phyloP scores from a whole-genome alignment of 2,888 invertebrate species.

The Dryomyza anilis region DNA sequence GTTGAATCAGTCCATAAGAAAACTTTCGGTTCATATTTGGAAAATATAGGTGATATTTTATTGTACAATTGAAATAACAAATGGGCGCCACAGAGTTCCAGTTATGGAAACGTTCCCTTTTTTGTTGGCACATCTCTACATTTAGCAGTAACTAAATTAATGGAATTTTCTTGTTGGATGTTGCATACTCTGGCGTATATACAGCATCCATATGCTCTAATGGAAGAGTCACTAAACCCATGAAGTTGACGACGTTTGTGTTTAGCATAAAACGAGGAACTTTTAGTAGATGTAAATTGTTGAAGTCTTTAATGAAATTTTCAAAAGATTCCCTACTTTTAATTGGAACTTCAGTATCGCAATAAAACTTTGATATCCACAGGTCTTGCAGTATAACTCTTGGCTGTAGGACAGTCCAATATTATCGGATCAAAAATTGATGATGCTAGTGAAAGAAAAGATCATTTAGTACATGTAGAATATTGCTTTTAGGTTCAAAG shows the following conservation, averaged over 20 bases:
- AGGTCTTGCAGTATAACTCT: conserved; percentile 25
- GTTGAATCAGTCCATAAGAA: conserved; percentile 27
- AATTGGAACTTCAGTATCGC: background rate
- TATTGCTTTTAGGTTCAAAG: conserved; percentile 1
- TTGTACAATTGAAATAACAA: conserved; percentile 8
- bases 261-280: background rate
- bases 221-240: background rate
- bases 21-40: conserved; percentile 2
- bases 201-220: background rate
- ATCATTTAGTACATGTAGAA: conserved; percentile 9
- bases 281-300: background rate
- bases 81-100: conserved; percentile 7
- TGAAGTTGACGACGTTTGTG: background rate
- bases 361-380: conserved; percentile 8
- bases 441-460: conserved; percentile 24
- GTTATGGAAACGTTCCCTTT: background rate
- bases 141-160: background rate
- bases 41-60: conserved; percentile 17
- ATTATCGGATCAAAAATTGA: conserved; percentile 22
- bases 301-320: background rate
- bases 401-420: no score
- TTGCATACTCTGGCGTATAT: background rate
- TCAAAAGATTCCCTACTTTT: background rate
- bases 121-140: background rate
- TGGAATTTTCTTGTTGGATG: background rate